Base-by-base conservation (phyloP, 2,888 invertebrate species). In the Ectemnius continuus region DNA sequence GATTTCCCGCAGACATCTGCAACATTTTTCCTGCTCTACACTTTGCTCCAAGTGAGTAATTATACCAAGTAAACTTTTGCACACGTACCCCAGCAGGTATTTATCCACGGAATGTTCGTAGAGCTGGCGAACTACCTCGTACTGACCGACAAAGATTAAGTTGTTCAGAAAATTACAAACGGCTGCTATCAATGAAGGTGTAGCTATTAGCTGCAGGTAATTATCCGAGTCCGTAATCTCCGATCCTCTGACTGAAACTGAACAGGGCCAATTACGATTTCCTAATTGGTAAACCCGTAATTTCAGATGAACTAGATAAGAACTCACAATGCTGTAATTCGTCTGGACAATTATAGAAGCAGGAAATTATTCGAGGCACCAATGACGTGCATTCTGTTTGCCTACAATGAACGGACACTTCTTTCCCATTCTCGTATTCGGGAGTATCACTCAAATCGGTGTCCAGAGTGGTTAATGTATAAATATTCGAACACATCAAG, bases 41-140 rank as follows among this genome's bases (percentile, higher is more conserved):
- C 52, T 52, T 52, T 1, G 14, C 16, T 52, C 36, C 2, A 52
- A 16, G 8, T 36, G 36, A 36, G 36, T 36, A 36, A 36, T 36
- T 36, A 36, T 36, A 11, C n/a, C 52, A 52, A 52, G 52, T 5
- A 23, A 6, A 28, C 16, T 45, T 62, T 52, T 70, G 14, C 48
- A 61, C n/a, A 80, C 78, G 83, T 88, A 92, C 93, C 91, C 90
- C 70, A 93, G 90, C 71, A 93, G 89, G 70, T 91, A 86, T 86
- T 92, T 92, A 20, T 92, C 89, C 36, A 93, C 81, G 0, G 92
- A 92, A 80, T 88, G 87, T 66, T 92, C 91, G 56, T 92, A 91
- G 56, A 93, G 85, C 70, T 88, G 88, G 16, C 84, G 86, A 46
- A 91, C 85, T 13, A 92, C 87, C 18, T 91, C 88, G 23, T 90